phyloP scores from a whole-genome alignment of 2,113 vertebrate species.

The Pterocles orientalis region DNA sequence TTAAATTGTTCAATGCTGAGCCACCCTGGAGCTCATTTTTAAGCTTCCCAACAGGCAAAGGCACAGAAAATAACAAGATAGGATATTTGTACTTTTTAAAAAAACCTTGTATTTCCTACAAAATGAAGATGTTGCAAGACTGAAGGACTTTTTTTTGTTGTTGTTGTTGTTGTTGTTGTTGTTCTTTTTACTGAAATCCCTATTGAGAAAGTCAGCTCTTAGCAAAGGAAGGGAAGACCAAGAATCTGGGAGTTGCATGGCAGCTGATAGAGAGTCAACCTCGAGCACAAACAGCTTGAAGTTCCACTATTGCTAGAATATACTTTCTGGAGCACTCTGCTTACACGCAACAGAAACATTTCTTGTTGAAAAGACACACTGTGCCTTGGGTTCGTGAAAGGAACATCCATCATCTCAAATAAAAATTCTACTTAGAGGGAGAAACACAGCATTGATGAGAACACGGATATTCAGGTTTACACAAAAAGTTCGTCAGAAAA shows the following conservation, averaged over 20 bases:
- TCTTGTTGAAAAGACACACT: neutral
- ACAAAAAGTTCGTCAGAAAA: neutral
- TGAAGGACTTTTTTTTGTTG: neutral
- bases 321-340: neutral
- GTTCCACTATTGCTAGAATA: neutral
- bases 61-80: neutral
- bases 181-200: neutral
- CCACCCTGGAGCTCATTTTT: neutral
- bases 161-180: too few relatives aligned
- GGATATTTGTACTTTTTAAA: neutral
- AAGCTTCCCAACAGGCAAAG: neutral
- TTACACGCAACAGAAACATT: neutral
- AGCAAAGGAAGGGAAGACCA: neutral
- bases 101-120: neutral
- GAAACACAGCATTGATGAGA: neutral
- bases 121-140: neutral
- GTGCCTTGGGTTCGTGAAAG: neutral
- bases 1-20: neutral
- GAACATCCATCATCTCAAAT: neutral
- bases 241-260: neutral
- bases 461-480: neutral
- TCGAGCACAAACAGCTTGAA: neutral
- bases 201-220: neutral
- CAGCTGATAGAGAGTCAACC: neutral
- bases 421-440: neutral